These are phyloP conservation scores for Phalacrocorax pelagicus DNA, from an alignment of 2,113 vertebrate species.

Conservation along the genomic window DNA sequence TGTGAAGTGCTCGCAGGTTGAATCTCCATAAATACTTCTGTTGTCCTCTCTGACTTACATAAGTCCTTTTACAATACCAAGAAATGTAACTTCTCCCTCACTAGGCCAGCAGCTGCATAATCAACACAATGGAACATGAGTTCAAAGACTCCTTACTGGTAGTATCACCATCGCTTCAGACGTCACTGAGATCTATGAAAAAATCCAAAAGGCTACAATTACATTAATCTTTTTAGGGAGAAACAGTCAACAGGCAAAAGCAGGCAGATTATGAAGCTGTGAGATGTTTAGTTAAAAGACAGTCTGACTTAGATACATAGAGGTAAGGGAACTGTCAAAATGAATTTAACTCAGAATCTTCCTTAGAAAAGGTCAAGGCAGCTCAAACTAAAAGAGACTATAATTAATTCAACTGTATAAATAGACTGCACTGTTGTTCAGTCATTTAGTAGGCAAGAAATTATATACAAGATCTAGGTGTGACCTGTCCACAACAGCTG, in stretches of 20 bases:
- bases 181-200: background rate
- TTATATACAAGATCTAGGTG: background rate
- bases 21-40: background rate
- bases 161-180: background rate
- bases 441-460: background rate
- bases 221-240: background rate
- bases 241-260: background rate
- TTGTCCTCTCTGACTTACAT: background rate
- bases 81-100: background rate
- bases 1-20: background rate
- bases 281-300: background rate
- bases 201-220: background rate
- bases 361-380: background rate
- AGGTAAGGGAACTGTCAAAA: background rate
- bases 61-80: background rate
- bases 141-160: background rate
- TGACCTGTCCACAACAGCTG: background rate
- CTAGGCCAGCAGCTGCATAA: background rate
- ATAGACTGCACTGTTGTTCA: background rate
- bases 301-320: background rate
- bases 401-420: background rate
- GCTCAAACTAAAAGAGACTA: background rate
- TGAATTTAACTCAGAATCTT: background rate
- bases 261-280: background rate
- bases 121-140: rapidly evolving